Evolutionary conservation across 2,797 vertebrate genomes (phyloP).

Genomic region (Cyclura pinguis): DNA sequence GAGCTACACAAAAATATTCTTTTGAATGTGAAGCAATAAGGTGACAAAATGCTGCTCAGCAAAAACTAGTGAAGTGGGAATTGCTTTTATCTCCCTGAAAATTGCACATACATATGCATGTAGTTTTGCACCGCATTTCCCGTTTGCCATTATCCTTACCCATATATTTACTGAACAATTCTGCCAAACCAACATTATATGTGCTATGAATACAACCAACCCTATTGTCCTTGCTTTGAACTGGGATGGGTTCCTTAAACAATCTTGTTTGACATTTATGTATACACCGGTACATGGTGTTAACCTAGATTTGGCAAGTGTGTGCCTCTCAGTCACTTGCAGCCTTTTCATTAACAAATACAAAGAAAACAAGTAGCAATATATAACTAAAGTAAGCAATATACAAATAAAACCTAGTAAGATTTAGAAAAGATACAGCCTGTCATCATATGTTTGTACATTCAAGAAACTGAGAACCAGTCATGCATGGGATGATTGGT

Average conservation of each 20-base stretch:
- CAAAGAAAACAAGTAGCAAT: neutral
- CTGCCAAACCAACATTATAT: constrained; percentile 26
- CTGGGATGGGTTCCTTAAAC: constrained; percentile 40
- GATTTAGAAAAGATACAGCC: neutral
- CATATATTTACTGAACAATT: constrained; percentile 65
- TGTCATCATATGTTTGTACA: neutral
- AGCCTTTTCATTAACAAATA: neutral
- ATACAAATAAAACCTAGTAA: neutral
- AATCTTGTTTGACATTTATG: neutral
- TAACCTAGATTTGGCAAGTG: neutral
- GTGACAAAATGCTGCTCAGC: constrained; percentile 44
- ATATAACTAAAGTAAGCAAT: neutral
- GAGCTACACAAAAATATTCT: constrained; percentile 50
- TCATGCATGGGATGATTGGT: no score
- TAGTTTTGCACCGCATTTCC: constrained; percentile 56
- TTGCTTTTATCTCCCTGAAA: constrained; percentile 35
- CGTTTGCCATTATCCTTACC: constrained; percentile 64
- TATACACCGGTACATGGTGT: constrained; percentile 23
- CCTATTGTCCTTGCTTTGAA: constrained; percentile 48
- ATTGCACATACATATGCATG: constrained; percentile 49
- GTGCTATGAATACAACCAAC: constrained; percentile 54
- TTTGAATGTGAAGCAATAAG: constrained; percentile 66
- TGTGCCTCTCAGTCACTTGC: neutral
- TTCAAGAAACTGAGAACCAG: no score
- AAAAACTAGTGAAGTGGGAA: constrained; percentile 48